Conservation (phyloP, 2,113 vertebrate species). For the Alligator mississippiensis region DNA sequence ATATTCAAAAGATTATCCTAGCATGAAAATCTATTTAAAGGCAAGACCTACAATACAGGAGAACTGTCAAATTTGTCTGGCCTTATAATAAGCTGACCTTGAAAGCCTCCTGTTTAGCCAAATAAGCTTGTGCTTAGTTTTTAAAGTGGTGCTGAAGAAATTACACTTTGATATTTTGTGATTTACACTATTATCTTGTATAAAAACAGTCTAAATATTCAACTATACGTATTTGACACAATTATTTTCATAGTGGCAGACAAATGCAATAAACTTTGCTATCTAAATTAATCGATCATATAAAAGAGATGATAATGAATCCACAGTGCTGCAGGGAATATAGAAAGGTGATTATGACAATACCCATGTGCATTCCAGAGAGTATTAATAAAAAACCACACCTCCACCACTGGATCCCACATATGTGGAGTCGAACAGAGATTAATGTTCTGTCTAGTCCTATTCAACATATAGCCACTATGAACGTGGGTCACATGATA, state of each 20-base stretch:
- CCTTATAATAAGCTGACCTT: conserved; percentile 61
- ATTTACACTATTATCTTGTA: conserved; percentile 62
- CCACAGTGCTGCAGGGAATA: not conserved
- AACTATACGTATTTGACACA: conserved; percentile 53
- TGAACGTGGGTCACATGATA: fast-evolving
- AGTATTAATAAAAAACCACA: not conserved
- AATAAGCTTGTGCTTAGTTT: conserved; percentile 44
- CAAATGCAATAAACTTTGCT: conserved; percentile 41
- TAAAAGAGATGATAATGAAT: conserved; percentile 2
- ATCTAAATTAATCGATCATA: conserved; percentile 14
- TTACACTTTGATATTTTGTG: not conserved
- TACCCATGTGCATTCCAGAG: not conserved
- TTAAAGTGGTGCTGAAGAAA: conserved; percentile 38
- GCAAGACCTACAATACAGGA: conserved; percentile 64
- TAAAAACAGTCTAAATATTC: conserved; percentile 24
- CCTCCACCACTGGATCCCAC: not conserved
- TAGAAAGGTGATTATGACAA: not conserved
- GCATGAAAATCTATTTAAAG: conserved; percentile 75
- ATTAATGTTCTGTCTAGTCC: not conserved
- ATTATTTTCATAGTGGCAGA: not conserved
- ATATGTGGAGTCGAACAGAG: not conserved
- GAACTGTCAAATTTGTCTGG: conserved; percentile 69
- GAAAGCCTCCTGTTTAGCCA: conserved; percentile 66
- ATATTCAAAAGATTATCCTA: conserved; percentile 75
- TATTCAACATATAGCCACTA: not conserved